Evolutionary conservation across 35 echinoderm and acorn worm species (phyloP).

Genomic region (Chiridota heheva): DNA sequence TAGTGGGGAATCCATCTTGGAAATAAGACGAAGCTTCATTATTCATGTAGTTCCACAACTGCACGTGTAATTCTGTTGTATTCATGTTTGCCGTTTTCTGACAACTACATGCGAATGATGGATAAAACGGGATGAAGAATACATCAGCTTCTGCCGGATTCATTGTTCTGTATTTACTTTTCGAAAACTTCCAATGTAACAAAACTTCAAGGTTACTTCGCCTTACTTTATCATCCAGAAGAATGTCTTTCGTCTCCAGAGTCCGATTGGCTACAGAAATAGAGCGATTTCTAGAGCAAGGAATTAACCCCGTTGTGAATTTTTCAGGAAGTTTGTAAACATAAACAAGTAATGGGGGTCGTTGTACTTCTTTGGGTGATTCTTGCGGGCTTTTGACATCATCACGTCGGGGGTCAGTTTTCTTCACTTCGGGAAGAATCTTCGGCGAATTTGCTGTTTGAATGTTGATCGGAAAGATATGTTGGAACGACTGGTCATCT

Average conservation of each 20-base stretch:
- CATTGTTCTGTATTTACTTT: background rate
- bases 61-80: conserved; percentile 8
- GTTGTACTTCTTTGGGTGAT: background rate
- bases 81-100: background rate
- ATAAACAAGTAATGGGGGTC: conserved; percentile 19
- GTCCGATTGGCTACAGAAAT: background rate
- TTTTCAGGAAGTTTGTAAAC: conserved; percentile 17
- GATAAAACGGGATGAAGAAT: conserved; percentile 25
- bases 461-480: background rate
- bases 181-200: conserved; percentile 7
- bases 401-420: background rate
- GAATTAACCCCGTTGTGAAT: conserved; percentile 17
- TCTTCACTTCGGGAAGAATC: background rate
- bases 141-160: conserved; percentile 22
- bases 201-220: background rate
- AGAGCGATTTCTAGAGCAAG: conserved; percentile 4
- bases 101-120: conserved; percentile 19
- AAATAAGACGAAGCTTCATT: conserved; percentile 15
- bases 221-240: background rate
- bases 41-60: conserved; percentile 20
- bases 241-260: background rate
- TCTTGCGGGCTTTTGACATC: background rate
- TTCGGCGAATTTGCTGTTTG: background rate
- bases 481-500: background rate
- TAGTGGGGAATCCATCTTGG: conserved; percentile 2